A percentile compares a stretch with the other conserved stretches of the same genome.
Conservation (phyloP, 2,797 vertebrate species). For the Periophthalmus magnuspinnatus region DNA sequence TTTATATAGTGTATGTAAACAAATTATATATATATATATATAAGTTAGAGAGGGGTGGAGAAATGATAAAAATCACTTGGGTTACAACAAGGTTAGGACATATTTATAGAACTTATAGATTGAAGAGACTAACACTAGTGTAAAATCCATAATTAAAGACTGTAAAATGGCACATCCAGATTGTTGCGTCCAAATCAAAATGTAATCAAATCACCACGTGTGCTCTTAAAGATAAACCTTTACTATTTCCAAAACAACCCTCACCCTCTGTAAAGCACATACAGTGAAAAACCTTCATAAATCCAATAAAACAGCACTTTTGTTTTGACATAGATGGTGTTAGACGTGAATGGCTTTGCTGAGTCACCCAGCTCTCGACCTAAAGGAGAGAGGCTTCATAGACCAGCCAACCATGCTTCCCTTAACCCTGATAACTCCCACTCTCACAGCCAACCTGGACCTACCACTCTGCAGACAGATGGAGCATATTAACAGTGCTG, state of each 20-base stretch:
- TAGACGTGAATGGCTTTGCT: constrained; percentile 45
- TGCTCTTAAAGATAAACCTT: background rate
- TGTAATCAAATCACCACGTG: background rate
- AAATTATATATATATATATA: too few relatives aligned
- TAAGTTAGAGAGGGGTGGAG: too few relatives aligned
- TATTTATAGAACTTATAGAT: too few relatives aligned
- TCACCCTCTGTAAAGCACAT: background rate
- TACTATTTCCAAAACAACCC: background rate
- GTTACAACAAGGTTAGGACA: too few relatives aligned
- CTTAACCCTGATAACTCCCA: constrained; percentile 43
- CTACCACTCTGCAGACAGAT: constrained; percentile 52
- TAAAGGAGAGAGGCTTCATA: constrained; percentile 41
- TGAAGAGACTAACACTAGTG: background rate
- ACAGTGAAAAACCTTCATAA: background rate
- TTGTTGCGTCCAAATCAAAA: background rate
- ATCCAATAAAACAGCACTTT: background rate
- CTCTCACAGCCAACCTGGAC: constrained; percentile 46
- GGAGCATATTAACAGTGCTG: constrained; percentile 52
- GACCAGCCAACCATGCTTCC: constrained; percentile 48
- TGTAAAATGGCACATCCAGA: background rate
- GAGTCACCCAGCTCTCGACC: constrained; percentile 50
- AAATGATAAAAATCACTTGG: too few relatives aligned
- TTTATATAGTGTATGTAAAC: too few relatives aligned
- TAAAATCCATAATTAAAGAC: background rate
- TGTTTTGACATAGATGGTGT: constrained; percentile 11